Evolutionary conservation across 2,797 vertebrate genomes (phyloP).

Genomic region (Falco naumanni): DNA sequence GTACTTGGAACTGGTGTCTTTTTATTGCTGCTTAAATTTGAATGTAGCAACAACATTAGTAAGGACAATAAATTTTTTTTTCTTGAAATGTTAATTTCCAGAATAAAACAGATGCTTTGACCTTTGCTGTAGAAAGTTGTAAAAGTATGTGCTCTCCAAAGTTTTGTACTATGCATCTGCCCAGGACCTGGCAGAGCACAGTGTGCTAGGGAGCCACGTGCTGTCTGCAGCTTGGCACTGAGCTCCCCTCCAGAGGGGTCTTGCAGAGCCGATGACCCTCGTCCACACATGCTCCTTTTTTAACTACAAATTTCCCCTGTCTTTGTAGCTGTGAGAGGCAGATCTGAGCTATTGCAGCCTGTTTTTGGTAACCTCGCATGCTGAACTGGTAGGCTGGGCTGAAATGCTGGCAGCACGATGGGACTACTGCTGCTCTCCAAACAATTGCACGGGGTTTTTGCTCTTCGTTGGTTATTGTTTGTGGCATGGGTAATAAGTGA

Average conservation of each 20-base stretch:
- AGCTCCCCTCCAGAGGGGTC: neutral
- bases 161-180: neutral
- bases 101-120: conserved; percentile 1
- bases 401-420: neutral
- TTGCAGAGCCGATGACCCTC: neutral
- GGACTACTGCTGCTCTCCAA: conserved; percentile 59
- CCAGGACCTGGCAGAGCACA: neutral
- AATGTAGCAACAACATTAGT: neutral
- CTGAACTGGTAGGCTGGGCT: neutral
- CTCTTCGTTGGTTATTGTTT: conserved; percentile 63
- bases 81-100: conserved; percentile 1
- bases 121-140: neutral
- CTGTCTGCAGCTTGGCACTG: neutral
- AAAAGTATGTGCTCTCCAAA: neutral
- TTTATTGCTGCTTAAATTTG: neutral
- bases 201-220: neutral
- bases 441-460: conserved; percentile 65
- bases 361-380: neutral
- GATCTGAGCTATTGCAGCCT: neutral
- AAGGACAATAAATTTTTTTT: neutral
- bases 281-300: neutral
- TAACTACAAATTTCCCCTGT: neutral
- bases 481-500: conserved; percentile 63
- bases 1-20: neutral
- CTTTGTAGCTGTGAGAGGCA: neutral